Conservation (phyloP, 92 coral and sea anemone species). For the Palythoa grandiflora region DNA sequence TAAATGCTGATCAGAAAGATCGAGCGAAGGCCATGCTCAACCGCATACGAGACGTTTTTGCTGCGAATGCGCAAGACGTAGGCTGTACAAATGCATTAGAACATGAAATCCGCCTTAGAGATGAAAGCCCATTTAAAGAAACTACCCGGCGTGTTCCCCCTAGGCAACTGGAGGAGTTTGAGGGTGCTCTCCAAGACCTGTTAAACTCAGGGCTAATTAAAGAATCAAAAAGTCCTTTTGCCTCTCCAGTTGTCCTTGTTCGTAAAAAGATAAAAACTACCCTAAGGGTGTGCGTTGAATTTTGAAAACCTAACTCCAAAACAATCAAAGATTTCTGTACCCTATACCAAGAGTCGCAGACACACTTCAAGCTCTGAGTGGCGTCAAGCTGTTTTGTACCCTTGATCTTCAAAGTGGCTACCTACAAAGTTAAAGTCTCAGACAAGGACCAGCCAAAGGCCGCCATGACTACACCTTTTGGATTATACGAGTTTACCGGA, state of each 20-base stretch:
- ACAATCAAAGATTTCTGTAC: conserved; percentile 54
- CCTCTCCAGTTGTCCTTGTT: no score
- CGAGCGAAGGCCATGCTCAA: not conserved
- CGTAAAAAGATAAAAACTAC: conserved; percentile 39
- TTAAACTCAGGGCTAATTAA: not conserved
- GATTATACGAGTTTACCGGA: conserved; percentile 61
- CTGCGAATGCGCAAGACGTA: not conserved
- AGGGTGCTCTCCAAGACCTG: not conserved
- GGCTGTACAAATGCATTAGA: not conserved
- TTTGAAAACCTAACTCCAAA: conserved; percentile 54
- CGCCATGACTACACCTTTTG: conserved; percentile 65
- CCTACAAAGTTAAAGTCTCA: conserved; percentile 47
- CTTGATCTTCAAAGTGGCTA: conserved; percentile 68
- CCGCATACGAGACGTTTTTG: conserved; percentile 11
- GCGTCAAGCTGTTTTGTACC: conserved; percentile 59
- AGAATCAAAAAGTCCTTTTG: not conserved
- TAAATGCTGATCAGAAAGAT: conserved; percentile 16
- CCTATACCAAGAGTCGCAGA: conserved; percentile 55
- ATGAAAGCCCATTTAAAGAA: conserved; percentile 42
- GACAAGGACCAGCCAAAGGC: conserved; percentile 56
- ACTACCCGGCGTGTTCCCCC: conserved; percentile 45
- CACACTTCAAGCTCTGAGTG: conserved; percentile 51
- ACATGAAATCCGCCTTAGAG: not conserved
- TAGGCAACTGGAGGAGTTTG: conserved; percentile 7
- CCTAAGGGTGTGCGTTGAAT: conserved; percentile 17